phyloP scores from a whole-genome alignment of 1,140 invertebrate species.

The Trachymyrmex cornetzi region DNA sequence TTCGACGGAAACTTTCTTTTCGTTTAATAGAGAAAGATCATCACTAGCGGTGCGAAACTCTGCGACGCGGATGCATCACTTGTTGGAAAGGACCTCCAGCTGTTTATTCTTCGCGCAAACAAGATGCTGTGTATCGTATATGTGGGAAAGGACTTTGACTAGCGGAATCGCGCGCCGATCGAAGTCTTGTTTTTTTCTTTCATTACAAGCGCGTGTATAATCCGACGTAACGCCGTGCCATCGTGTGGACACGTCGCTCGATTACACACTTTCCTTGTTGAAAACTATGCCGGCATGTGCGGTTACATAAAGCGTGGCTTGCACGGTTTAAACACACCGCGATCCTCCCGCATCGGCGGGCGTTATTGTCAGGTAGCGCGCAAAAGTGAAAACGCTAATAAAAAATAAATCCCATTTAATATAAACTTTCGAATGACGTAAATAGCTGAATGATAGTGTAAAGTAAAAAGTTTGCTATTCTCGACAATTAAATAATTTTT shows the following conservation, averaged over 20 bases:
- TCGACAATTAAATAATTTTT: background rate
- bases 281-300: constrained; percentile 23
- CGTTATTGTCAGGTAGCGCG: background rate
- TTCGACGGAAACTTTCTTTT: constrained; percentile 15
- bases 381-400: constrained; percentile 23
- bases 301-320: constrained; percentile 26
- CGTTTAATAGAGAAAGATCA: constrained; percentile 18
- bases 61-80: background rate
- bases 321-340: background rate
- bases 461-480: background rate
- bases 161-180: background rate
- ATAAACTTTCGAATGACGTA: background rate
- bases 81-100: too few species aligned
- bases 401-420: background rate
- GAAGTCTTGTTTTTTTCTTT: background rate
- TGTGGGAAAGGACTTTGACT: background rate
- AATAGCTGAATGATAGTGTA: background rate
- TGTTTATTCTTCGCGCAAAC: background rate
- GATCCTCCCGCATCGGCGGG: constrained; percentile 27
- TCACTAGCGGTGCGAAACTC: background rate
- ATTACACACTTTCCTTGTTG: constrained; percentile 1
- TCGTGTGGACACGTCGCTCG: background rate
- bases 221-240: background rate
- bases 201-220: constrained; percentile 1
- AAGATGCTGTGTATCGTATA: background rate